Percentiles rank a stretch among this genome's conserved stretches.
phyloP scores from a whole-genome alignment of 2,888 invertebrate species.

The Leptinotarsa rubiginosa region DNA sequence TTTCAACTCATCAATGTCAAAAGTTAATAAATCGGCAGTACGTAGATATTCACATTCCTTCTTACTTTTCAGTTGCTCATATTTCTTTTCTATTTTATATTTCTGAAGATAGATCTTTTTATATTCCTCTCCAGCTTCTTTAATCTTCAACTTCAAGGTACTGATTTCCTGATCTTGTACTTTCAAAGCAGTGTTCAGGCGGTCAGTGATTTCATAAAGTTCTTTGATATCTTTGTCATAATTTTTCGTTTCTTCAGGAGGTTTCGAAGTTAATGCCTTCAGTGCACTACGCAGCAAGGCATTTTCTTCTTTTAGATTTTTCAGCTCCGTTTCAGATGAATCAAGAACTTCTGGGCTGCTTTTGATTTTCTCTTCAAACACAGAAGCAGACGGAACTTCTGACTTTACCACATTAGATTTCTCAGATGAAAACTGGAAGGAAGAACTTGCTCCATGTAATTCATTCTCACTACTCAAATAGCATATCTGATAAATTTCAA shows the following conservation, averaged over 20 bases:
- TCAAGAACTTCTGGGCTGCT: neutral
- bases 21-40: constrained; percentile 44
- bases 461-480: constrained; percentile 62
- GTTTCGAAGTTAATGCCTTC: constrained; percentile 47
- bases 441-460: constrained; percentile 60
- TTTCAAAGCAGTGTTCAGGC: constrained; percentile 50
- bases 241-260: constrained; percentile 34
- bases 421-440: constrained; percentile 57
- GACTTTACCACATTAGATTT: constrained; percentile 26
- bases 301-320: constrained; percentile 56
- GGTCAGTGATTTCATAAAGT: constrained; percentile 39
- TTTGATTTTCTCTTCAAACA: constrained; percentile 23
- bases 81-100: constrained; percentile 51
- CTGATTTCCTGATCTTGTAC: constrained; percentile 58
- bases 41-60: constrained; percentile 36
- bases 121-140: constrained; percentile 52
- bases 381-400: constrained; percentile 19
- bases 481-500: constrained; percentile 62
- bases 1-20: constrained; percentile 54
- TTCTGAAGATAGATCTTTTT: constrained; percentile 54
- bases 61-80: constrained; percentile 46
- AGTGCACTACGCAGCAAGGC: constrained; percentile 52
- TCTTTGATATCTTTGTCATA: constrained; percentile 53
- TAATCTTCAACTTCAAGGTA: constrained; percentile 54
- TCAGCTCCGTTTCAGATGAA: constrained; percentile 44